Evolutionary conservation across 2,113 vertebrate genomes (phyloP), one percentile per base, ranked within the genome.

Genomic region (Nothocercus julius): DNA sequence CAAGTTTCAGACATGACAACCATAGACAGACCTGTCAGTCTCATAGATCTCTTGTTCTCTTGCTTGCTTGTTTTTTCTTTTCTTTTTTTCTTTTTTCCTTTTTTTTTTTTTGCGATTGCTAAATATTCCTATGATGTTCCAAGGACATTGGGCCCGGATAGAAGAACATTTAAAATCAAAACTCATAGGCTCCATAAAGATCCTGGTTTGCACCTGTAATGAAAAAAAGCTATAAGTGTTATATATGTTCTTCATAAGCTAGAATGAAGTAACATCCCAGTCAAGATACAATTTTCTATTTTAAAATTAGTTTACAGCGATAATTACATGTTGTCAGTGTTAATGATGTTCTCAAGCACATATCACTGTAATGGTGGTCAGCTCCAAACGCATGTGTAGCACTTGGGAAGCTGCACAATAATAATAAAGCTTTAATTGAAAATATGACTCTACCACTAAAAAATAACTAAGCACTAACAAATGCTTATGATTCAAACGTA

Each of bases 1-100:
- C 96, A 97, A 96, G 95, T 95, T 96, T 96, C 96, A 96, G 94
- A 95, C 95, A 96, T 95, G 92, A 96, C 94, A 96, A 89, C 47
- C 47, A 24, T 47, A 49, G 47, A 49, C 47, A 24, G 47, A 49
- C 47, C 47, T 49, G 47, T 49, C 47, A 49, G 47, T 22, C 21
- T 49, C 47, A 49, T 49, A 22, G 47, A 49, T 49, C 21, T 49
- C 47, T 21, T 20, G 47, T 49, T n/a, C n/a, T n/a, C n/a, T n/a
- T n/a, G n/a, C n/a, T 49, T 49, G 20, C 47, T 22, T 49, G 9
- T 49, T 49, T 21, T 16, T 21, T 49, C 9, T 49, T 21, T 49
- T 49, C 21, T 49, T 21, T 21, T 49, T 49, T 49, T 49, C 18
- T 45, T 45, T 44, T 14, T 44, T 44, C 13, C 13, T 14, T 47